Evolutionary conservation across 2,888 invertebrate species (phyloP).

Genomic region (Tineola bisselliella): DNA sequence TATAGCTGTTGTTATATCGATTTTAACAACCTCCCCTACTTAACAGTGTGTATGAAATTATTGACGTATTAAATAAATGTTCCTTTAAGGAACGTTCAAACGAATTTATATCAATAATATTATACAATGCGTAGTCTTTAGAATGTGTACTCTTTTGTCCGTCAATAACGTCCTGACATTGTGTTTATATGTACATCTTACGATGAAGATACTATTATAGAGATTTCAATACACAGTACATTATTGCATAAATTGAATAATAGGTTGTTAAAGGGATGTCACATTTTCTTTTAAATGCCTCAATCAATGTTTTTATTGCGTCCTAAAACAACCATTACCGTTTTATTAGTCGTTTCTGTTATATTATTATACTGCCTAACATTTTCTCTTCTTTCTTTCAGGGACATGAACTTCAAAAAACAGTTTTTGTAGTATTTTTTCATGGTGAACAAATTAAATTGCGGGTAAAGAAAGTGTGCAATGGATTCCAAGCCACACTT

Average conservation of each 20-base stretch:
- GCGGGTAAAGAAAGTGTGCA: slow-evolving; percentile 79
- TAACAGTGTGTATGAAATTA: background rate
- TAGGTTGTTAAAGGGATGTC: background rate
- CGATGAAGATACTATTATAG: background rate
- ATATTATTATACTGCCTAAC: too few species aligned
- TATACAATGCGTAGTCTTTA: background rate
- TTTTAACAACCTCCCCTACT: slow-evolving; percentile 7
- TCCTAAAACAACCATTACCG: too few species aligned
- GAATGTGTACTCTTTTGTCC: background rate
- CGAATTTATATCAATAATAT: background rate
- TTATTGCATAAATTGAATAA: background rate
- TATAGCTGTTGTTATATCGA: background rate
- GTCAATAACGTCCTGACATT: background rate
- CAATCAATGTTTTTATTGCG: too few species aligned
- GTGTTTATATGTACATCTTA: background rate
- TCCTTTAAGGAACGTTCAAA: background rate
- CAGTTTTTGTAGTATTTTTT: slow-evolving; percentile 74
- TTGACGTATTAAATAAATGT: background rate
- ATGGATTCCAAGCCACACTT: slow-evolving; percentile 79
- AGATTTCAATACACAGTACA: background rate
- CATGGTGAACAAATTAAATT: slow-evolving; percentile 80
- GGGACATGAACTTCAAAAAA: slow-evolving; percentile 76
- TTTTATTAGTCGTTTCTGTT: too few species aligned
- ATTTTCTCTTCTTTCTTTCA: slow-evolving; percentile 28
- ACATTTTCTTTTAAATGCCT: too few species aligned